These are phyloP conservation scores for Brachypteracias leptosomus DNA, from an alignment of 2,113 vertebrate species.

Conservation along the genomic window DNA sequence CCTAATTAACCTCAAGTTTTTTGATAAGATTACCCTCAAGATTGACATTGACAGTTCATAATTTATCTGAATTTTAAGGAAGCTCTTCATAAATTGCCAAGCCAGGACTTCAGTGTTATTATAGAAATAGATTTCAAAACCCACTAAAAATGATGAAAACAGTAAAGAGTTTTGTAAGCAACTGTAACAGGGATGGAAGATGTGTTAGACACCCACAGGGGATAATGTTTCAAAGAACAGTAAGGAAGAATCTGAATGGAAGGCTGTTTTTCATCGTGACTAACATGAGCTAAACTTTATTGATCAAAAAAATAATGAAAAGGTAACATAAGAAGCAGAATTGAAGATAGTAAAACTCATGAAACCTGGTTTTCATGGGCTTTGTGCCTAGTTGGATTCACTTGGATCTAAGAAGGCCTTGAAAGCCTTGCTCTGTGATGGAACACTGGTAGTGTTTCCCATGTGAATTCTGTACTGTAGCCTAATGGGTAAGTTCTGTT, in stretches of 20 bases:
- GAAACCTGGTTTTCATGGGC: background rate
- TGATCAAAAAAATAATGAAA: background rate
- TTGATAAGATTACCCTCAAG: conserved; percentile 61
- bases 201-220: background rate
- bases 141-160: background rate
- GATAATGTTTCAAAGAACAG: background rate
- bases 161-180: background rate
- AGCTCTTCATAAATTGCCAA: conserved; percentile 42
- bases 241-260: background rate
- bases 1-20: conserved; percentile 71
- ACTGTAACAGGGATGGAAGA: background rate
- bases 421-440: background rate
- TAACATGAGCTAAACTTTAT: background rate
- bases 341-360: background rate
- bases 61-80: conserved; percentile 64
- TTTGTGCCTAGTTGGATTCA: background rate
- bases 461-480: background rate
- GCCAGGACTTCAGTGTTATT: background rate
- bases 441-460: background rate
- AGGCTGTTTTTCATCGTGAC: background rate
- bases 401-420: background rate
- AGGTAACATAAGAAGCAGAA: background rate
- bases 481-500: background rate
- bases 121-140: conserved; percentile 5
- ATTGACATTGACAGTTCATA: conserved; percentile 65